Base-by-base conservation (phyloP, 2,113 vertebrate species). In the Cebidichthys violaceus region DNA sequence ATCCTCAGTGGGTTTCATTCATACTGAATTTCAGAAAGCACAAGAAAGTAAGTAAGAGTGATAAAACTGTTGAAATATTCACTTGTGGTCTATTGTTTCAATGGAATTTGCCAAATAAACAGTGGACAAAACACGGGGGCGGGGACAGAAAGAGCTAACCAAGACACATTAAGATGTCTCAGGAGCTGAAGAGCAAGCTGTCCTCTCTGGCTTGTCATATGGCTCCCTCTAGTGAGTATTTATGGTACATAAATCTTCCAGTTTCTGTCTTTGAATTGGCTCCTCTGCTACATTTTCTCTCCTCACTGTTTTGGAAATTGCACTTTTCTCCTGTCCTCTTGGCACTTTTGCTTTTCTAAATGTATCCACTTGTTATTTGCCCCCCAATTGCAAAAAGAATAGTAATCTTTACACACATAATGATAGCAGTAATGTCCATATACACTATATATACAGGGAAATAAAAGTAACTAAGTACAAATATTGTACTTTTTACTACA, bases 31-130 rank as follows among this genome's bases (percentile, higher is more conserved):
- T 75, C 15, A 37, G 20, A 74, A 11, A 64, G 29, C 57, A 45
- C 64, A 70, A 2, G 15, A 14, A 76, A 62, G 4, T 35, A 20
- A 69, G 39, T 31, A 22, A 72, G 45, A 41, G 64, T 41, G 27
- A 39, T 55, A 37, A 31, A 71, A 62, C 55, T 47, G 62, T 41
- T 15, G 37, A 39, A 33, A 78, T 54, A 39, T 78, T 67, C 39
- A 31, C 62, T 61, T 31, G 54, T 2, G 1, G 66, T 4, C 69
- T 41, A 81, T 86, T 88, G 86, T 88, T 85, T 80, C 52, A 79
- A 2, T 41, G 72, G 83, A 89, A 90, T 90, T 84, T 45, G 11
- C 57, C 54, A 66, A 86, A 86, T 83, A 87, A 89, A 89, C 85
- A 90, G 15, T 52, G 76, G 77, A 76, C 60, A 79, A 78, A 69